Evolutionary conservation across 2,797 vertebrate species (phyloP).

Genomic region (Paramormyrops hopkinsi): DNA sequence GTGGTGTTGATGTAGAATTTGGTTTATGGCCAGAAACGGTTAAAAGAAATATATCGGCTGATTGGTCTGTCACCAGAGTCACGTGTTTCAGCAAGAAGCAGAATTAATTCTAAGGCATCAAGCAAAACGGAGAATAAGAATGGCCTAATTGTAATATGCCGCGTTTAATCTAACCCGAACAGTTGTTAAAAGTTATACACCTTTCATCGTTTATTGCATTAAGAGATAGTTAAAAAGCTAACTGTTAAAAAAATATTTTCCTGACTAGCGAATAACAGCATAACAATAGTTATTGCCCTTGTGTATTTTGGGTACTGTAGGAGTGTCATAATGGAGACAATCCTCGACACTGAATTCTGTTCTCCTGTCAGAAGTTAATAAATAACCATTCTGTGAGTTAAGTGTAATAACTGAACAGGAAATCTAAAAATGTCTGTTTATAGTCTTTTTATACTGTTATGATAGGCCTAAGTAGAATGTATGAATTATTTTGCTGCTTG

Average conservation of each 20-base stretch:
- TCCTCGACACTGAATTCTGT: not conserved
- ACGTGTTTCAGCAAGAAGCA: conserved; percentile 54
- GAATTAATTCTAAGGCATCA: conserved; percentile 36
- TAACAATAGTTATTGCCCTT: not conserved
- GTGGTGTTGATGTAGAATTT: conserved; percentile 42
- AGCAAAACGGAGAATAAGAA: conserved; percentile 35
- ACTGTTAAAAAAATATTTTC: not conserved
- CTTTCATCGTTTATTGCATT: not conserved
- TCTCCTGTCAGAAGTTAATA: not conserved
- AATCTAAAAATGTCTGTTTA: not conserved
- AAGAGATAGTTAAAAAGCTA: not conserved
- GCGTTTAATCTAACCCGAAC: not conserved
- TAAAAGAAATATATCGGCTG: conserved; percentile 44
- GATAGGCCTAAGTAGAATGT: not conserved
- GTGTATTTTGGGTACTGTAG: not conserved
- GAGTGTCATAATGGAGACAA: not conserved
- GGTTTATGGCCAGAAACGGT: conserved; percentile 42
- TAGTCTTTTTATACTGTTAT: not conserved
- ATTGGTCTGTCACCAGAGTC: conserved; percentile 59
- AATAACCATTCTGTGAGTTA: not conserved
- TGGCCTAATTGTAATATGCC: conserved; percentile 26
- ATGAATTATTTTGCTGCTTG: not conserved
- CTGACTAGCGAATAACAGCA: not conserved
- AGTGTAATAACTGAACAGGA: not conserved
- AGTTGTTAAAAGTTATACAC: not conserved